phyloP scores from a whole-genome alignment of 2,113 vertebrate species.

The Austrofundulus limnaeus region DNA sequence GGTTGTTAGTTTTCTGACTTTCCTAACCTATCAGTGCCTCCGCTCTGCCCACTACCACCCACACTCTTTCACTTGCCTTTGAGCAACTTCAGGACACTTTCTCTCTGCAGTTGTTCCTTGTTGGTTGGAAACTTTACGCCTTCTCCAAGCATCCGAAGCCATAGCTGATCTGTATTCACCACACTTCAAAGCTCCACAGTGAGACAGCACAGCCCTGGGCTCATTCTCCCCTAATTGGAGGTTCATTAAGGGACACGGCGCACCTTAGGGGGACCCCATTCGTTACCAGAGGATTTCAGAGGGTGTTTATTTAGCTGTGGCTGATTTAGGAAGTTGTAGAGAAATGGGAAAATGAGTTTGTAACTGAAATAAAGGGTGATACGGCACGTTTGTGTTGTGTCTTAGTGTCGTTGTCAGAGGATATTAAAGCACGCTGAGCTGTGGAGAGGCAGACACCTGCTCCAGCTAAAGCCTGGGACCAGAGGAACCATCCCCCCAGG shows the following conservation, averaged over 20 bases:
- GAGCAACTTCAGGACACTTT: conserved; percentile 51
- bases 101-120: conserved; percentile 39
- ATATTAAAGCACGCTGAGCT: conserved; percentile 36
- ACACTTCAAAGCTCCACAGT: conserved; percentile 68
- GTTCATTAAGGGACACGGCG: conserved; percentile 74
- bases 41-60: conserved; percentile 20
- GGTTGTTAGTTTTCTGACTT: conserved; percentile 24
- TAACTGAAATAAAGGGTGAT: conserved; percentile 71
- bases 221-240: conserved; percentile 76
- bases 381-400: conserved; percentile 48
- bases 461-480: conserved; percentile 36
- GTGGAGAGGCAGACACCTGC: conserved; percentile 51
- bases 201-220: conserved; percentile 68
- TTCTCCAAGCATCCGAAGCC: conserved; percentile 48
- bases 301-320: conserved; percentile 64
- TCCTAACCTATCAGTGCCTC: conserved; percentile 10
- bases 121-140: conserved; percentile 51
- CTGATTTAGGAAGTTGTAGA: conserved; percentile 58
- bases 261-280: conserved; percentile 57
- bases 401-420: conserved; percentile 44
- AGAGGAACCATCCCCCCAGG: conserved; percentile 41
- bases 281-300: conserved; percentile 52
- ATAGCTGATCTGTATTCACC: conserved; percentile 68
- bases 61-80: conserved; percentile 43
- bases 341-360: conserved; percentile 67